These are phyloP conservation scores for Chelon labrosus DNA, from an alignment of 2,797 vertebrate species.

Conservation along the genomic window DNA sequence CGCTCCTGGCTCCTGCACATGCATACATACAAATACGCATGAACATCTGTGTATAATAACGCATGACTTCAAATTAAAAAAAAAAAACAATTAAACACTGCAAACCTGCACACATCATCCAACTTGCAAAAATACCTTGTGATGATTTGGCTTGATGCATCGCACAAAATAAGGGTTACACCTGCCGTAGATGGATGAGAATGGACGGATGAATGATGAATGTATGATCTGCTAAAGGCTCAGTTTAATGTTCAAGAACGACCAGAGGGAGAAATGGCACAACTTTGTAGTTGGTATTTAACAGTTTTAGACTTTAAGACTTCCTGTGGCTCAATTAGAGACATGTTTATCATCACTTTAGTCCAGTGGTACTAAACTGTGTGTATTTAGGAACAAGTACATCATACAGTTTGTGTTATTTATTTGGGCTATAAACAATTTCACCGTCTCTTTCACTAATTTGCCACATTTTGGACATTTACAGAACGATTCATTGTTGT, in stretches of 20 bases:
- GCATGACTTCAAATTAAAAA: not conserved
- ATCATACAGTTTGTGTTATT: not conserved
- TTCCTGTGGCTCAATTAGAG: conserved; percentile 21
- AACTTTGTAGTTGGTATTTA: not conserved
- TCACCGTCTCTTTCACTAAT: conserved; percentile 7
- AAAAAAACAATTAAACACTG: conserved; percentile 40
- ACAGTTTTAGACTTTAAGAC: conserved; percentile 6
- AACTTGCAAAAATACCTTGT: conserved; percentile 88
- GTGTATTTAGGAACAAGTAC: conserved; percentile 13
- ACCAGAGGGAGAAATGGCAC: not conserved
- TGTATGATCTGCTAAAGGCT: conserved; percentile 15
- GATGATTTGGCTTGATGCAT: conserved; percentile 98
- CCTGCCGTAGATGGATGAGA: conserved; percentile 81
- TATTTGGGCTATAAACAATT: conserved; percentile 6
- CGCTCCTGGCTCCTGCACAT: conserved; percentile 87
- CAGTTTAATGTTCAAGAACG: not conserved
- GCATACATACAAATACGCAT: conserved; percentile 22
- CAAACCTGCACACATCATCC: conserved; percentile 54
- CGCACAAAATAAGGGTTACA: conserved; percentile 96
- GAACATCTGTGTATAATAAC: not conserved
- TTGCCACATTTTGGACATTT: conserved; percentile 14
- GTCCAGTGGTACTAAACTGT: conserved; percentile 8
- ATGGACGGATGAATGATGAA: conserved; percentile 36
- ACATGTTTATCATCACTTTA: conserved; percentile 21
- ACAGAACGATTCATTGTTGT: conserved; percentile 30